Evolutionary conservation across 1,140 invertebrate genomes (phyloP), one percentile per base, ranked within the genome.

Genomic region (Onthophagus taurus): DNA sequence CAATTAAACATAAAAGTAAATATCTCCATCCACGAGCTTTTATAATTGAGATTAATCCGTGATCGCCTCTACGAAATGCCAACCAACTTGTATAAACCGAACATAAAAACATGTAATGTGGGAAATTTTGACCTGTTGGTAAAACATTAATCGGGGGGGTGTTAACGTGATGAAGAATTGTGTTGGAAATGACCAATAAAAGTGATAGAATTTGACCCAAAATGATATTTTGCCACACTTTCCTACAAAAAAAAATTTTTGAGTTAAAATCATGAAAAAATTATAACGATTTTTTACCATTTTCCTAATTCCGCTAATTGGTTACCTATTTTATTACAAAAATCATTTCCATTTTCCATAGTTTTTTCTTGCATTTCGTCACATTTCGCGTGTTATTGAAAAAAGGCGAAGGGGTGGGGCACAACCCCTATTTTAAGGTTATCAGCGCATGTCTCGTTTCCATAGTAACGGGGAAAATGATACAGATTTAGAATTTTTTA

Each of bases 91-190:
- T 82, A 57, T 84, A 89, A 36, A 86, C 74, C 49, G 85, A 59
- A 57, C 83, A 83, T 50, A 89, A 70, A 48, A 83, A 69, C 41
- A 78, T 68, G 63, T 90, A 90, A 44, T 84, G 84, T n/a, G 85
- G 71, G 54, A 89, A 76, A 55, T 81, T 81, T 66, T 89, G 85
- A 34, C 76, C 84, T 58, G 84, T 85, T 11, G 83, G 83, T 20
- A 83, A 72, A 44, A 80, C 74, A 31, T 84, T 74, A 50, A 75
- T 75, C 39, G 80, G 77, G 48, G 72, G 75, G 55, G 82, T 83
- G 55, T 83, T 83, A 19, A 88, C 72, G 39, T 83, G 69, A 51
- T 85, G 83, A 51, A 81, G 85, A 43, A 81, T 68, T 26, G 85
- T 75, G 44, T 80, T 85, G 59, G 83, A 83, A 31, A 77, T 75